These are phyloP conservation scores for Suillia variegata DNA, from an alignment of 2,888 invertebrate genomes.

Conservation along the genomic window DNA sequence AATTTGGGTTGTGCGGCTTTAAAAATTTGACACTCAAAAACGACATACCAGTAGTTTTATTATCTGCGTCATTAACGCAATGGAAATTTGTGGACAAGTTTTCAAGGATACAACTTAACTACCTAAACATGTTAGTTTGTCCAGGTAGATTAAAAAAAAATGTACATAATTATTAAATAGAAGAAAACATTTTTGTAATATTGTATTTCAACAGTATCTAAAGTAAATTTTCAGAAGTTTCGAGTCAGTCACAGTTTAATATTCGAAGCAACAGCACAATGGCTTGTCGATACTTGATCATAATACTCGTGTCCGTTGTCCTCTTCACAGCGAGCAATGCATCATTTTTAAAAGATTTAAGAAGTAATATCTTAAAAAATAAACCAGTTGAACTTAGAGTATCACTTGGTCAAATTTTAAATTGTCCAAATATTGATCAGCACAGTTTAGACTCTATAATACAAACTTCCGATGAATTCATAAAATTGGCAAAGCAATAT, in stretches of 20 bases:
- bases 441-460: slow-evolving; percentile 15
- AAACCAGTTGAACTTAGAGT: not conserved
- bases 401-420: slow-evolving; percentile 9
- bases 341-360: not conserved
- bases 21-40: too few species aligned
- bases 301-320: not conserved
- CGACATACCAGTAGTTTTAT: too few species aligned
- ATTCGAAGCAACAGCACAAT: slow-evolving; percentile 2
- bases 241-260: slow-evolving; percentile 5
- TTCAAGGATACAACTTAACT: too few species aligned
- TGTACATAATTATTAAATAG: too few species aligned
- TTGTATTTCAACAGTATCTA: too few species aligned
- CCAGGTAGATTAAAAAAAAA: too few species aligned
- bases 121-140: too few species aligned
- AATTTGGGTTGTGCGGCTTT: too few species aligned
- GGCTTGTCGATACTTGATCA: not conserved
- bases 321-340: not conserved
- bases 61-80: too few species aligned
- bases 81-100: too few species aligned
- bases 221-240: too few species aligned
- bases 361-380: not conserved
- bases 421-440: not conserved
- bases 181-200: too few species aligned
- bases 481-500: slow-evolving; percentile 32
- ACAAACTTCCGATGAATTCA: slow-evolving; percentile 34